Evolutionary conservation across 2,113 vertebrate species (phyloP).

Genomic region (Barnardius zonarius): DNA sequence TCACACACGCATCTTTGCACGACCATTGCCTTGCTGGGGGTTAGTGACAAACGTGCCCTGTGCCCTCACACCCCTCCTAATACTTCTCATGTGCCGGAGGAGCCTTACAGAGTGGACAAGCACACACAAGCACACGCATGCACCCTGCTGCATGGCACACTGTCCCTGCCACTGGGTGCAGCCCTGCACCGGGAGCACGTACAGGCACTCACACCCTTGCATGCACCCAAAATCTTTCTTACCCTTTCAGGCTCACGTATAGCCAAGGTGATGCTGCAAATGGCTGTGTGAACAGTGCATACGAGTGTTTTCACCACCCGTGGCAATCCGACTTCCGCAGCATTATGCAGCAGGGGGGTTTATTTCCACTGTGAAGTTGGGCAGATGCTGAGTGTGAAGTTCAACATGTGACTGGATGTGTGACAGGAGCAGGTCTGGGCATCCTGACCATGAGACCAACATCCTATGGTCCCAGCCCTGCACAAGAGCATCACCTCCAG

Average conservation of each 20-base stretch:
- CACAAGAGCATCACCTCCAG: background rate
- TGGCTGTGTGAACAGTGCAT: fast-evolving
- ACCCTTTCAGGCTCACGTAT: background rate
- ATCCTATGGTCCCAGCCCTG: no score
- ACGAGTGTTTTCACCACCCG: fast-evolving
- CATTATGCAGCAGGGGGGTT: background rate
- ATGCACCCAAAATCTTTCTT: background rate
- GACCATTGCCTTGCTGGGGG: background rate
- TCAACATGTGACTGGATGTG: background rate
- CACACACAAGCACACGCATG: background rate
- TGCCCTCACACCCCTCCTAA: background rate
- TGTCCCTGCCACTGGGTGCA: background rate
- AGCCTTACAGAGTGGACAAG: background rate
- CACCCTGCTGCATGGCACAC: background rate
- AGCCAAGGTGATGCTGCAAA: background rate
- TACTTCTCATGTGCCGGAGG: background rate
- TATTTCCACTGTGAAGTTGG: background rate
- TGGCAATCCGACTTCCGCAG: no score
- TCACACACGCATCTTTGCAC: background rate
- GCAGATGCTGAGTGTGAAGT: background rate
- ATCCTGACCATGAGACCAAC: background rate
- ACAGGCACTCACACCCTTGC: background rate
- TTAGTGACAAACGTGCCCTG: background rate
- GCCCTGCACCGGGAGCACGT: no score
- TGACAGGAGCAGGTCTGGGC: no score